phyloP scores from a whole-genome alignment of 2,888 invertebrate genomes.

The Macrosiphum euphorbiae region DNA sequence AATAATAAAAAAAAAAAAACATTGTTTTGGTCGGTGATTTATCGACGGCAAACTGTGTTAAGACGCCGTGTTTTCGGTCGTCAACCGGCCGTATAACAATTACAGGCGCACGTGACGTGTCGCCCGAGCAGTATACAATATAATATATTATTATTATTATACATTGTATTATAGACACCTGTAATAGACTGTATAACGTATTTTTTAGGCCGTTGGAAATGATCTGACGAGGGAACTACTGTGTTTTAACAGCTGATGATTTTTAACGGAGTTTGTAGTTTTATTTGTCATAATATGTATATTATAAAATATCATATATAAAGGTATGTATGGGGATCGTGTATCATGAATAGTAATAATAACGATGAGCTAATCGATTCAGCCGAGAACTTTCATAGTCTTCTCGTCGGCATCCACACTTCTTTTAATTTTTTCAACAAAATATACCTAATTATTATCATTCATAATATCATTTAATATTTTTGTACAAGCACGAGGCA shows the following conservation, averaged over 20 bases:
- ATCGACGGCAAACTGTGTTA: background rate
- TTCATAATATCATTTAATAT: background rate
- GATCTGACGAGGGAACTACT: background rate
- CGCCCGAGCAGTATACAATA: background rate
- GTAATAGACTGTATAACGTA: background rate
- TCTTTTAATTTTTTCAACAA: background rate
- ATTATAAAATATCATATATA: no score
- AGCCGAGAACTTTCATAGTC: background rate
- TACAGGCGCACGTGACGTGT: background rate
- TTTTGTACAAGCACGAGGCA: background rate
- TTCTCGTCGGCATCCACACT: background rate
- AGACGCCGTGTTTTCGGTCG: background rate
- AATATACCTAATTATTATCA: background rate
- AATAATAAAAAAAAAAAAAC: background rate
- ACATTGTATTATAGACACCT: background rate
- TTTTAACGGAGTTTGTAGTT: background rate
- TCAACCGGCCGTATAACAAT: background rate
- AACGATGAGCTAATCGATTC: background rate
- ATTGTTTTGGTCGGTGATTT: background rate
- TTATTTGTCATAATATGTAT: background rate
- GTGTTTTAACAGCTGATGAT: constrained; percentile 30
- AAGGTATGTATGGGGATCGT: background rate
- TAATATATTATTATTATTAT: background rate
- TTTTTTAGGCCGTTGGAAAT: background rate
- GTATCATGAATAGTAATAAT: background rate